These are phyloP conservation scores for Mesitornis unicolor DNA, from an alignment of 2,113 vertebrate genomes.

Conservation along the genomic window DNA sequence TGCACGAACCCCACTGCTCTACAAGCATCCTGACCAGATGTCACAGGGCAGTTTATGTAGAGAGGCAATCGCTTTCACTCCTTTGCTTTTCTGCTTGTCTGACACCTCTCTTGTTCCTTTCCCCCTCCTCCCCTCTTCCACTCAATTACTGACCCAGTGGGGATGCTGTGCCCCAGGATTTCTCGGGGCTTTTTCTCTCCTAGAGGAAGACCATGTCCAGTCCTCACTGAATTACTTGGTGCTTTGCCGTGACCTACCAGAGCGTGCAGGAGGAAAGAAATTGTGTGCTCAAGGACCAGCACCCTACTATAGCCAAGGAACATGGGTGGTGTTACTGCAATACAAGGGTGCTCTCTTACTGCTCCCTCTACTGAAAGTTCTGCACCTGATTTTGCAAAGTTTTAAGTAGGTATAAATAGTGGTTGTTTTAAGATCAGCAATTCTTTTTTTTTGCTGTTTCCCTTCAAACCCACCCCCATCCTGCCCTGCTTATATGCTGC, in stretches of 20 bases:
- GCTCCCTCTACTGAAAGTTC: neutral
- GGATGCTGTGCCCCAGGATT: neutral
- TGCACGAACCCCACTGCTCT: neutral
- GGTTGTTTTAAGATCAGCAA: neutral
- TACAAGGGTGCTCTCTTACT: neutral
- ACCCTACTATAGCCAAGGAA: neutral
- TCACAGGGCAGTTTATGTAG: neutral
- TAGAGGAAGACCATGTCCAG: neutral
- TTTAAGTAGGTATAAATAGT: neutral
- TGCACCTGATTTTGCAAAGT: neutral
- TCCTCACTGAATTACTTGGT: neutral
- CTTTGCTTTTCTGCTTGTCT: neutral
- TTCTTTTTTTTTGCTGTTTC: neutral
- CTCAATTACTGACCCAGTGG: neutral
- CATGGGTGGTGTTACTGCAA: rapidly evolving
- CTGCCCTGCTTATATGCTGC: neutral
- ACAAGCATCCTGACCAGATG: neutral
- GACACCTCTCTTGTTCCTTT: neutral
- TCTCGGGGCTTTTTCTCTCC: neutral
- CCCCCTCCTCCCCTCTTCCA: neutral
- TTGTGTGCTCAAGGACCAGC: neutral
- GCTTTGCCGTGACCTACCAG: neutral
- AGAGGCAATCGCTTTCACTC: neutral
- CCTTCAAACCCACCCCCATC: neutral
- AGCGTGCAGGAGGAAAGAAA: neutral